These are phyloP conservation scores for Athene noctua DNA, from an alignment of 2,113 vertebrate genomes.

Conservation along the genomic window DNA sequence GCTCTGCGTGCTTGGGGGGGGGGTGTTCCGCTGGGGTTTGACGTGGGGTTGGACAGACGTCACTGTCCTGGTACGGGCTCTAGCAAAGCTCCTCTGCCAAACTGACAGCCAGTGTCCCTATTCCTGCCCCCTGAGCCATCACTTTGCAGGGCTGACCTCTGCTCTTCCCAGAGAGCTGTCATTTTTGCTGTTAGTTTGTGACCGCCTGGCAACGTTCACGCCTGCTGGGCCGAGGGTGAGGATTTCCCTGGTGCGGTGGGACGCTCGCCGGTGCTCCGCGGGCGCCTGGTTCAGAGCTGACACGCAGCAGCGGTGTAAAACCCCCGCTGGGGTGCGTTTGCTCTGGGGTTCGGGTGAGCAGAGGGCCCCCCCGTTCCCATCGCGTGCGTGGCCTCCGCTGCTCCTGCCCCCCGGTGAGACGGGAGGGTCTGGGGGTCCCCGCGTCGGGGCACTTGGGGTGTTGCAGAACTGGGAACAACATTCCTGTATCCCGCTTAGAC, in stretches of 20 bases:
- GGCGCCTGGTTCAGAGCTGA: too few relatives aligned
- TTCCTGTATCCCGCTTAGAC: background rate
- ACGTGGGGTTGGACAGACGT: rapidly evolving
- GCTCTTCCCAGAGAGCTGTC: background rate
- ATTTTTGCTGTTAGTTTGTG: background rate
- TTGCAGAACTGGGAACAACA: background rate
- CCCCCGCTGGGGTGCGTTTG: too few relatives aligned
- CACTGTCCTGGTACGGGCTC: background rate
- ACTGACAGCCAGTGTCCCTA: rapidly evolving
- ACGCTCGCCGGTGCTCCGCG: too few relatives aligned
- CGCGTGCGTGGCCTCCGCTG: too few relatives aligned
- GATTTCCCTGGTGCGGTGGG: background rate
- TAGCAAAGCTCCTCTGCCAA: background rate
- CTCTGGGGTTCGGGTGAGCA: too few relatives aligned
- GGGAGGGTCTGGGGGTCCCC: too few relatives aligned
- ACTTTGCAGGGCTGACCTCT: background rate
- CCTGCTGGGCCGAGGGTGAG: background rate
- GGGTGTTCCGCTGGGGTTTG: background rate
- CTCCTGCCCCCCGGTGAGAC: too few relatives aligned
- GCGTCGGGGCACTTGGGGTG: background rate
- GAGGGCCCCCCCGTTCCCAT: too few relatives aligned
- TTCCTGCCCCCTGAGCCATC: background rate
- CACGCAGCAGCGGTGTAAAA: too few relatives aligned
- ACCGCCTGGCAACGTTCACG: rapidly evolving
- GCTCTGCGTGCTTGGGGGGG: background rate